These are phyloP conservation scores for Morpho helenor DNA, from an alignment of 2,888 invertebrate species.

Conservation along the genomic window DNA sequence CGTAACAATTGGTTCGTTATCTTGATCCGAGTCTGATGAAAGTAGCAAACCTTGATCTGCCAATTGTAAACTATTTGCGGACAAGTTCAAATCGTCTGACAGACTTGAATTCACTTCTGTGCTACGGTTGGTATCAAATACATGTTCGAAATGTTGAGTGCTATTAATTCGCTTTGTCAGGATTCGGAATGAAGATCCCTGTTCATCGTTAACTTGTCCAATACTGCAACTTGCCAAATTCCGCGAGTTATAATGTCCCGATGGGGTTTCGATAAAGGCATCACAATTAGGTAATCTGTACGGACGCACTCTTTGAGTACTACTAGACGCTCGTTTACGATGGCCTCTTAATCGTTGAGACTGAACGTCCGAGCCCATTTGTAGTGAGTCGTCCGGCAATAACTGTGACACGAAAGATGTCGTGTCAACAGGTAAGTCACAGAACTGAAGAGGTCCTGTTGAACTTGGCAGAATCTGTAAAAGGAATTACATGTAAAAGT, in stretches of 20 bases:
- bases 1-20: constrained; percentile 3
- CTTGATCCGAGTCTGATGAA: background rate
- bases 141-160: background rate
- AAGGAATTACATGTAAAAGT: no score
- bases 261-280: constrained; percentile 1
- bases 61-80: no score
- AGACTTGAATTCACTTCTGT: no score
- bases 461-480: no score
- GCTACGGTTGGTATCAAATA: background rate
- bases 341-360: constrained; percentile 5
- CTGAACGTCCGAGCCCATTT: constrained; percentile 13
- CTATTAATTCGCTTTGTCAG: background rate
- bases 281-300: constrained; percentile 17
- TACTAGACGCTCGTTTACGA: constrained; percentile 6
- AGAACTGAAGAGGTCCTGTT: background rate
- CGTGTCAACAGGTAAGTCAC: background rate
- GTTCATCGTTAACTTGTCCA: background rate
- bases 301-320: constrained; percentile 9
- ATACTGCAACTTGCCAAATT: constrained; percentile 1
- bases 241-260: background rate
- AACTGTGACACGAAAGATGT: no score
- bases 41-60: background rate
- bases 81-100: no score
- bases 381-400: background rate
- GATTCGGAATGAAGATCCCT: constrained; percentile 1